Conservation (phyloP, 2,888 invertebrate species). For the Diarsia dahlii region DNA sequence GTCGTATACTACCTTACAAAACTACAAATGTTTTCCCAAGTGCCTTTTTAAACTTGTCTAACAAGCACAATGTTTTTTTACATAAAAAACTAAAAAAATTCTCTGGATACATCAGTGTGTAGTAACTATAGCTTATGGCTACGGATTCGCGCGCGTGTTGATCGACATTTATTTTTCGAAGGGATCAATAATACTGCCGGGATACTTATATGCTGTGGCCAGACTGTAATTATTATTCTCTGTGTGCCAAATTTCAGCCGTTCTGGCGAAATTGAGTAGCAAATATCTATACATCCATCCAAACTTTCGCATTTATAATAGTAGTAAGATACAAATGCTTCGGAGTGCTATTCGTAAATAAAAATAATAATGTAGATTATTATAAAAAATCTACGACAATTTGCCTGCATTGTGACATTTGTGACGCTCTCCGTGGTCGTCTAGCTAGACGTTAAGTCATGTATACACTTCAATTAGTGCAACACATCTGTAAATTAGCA, state of each 20-base stretch:
- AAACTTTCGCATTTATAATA: too few species aligned
- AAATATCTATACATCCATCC: too few species aligned
- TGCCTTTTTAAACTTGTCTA: not conserved
- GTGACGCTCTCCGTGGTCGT: constrained; percentile 1
- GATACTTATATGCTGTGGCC: too few species aligned
- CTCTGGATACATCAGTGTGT: not conserved
- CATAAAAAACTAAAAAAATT: not conserved
- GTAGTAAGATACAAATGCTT: not conserved
- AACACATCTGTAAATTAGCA: constrained; percentile 7
- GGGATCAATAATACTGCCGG: too few species aligned
- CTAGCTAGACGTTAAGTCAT: constrained; percentile 6
- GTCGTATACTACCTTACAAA: not conserved
- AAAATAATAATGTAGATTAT: not conserved
- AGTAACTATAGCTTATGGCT: too few species aligned
- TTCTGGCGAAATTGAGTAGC: too few species aligned
- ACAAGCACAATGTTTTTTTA: not conserved
- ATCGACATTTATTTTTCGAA: too few species aligned
- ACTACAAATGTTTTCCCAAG: not conserved
- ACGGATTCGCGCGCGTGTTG: too few species aligned
- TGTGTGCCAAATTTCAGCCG: too few species aligned
- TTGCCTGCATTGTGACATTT: constrained; percentile 7
- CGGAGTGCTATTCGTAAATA: not conserved
- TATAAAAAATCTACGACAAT: too few species aligned
- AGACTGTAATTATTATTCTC: too few species aligned
- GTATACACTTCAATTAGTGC: constrained; percentile 9